A percentile compares a stretch with the other conserved stretches of the same genome.
These are phyloP conservation scores for Alloplasta piceator DNA, from an alignment of 2,888 invertebrate species.

Conservation along the genomic window DNA sequence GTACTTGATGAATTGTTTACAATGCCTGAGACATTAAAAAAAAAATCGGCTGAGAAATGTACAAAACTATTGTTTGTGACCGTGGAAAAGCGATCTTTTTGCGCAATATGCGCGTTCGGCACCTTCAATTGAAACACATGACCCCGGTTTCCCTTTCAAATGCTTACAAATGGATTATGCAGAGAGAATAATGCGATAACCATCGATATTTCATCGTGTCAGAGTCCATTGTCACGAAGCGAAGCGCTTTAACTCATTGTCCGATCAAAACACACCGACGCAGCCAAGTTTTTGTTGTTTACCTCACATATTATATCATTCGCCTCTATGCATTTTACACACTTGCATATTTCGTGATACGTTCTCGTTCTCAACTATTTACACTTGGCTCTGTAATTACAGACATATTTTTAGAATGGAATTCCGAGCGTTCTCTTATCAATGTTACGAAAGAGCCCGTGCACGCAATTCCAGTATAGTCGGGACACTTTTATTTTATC, in stretches of 20 bases:
- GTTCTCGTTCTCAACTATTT: neutral
- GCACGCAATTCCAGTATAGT: neutral
- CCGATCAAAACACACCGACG: neutral
- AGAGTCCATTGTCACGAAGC: slow-evolving; percentile 7
- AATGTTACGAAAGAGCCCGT: neutral
- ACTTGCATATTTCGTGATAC: neutral
- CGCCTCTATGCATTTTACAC: neutral
- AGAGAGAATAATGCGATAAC: neutral
- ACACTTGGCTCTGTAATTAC: neutral
- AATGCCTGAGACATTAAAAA: too few species aligned
- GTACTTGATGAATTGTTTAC: too few species aligned
- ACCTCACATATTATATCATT: neutral
- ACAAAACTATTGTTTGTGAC: too few species aligned
- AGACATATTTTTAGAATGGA: slow-evolving; percentile 11
- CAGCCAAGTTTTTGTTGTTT: neutral
- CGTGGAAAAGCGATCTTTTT: too few species aligned
- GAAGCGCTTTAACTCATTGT: neutral
- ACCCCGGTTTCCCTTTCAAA: neutral
- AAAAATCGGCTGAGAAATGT: too few species aligned
- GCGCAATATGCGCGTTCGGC: too few species aligned
- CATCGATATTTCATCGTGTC: slow-evolving; percentile 6
- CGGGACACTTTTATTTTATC: too few species aligned
- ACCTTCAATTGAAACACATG: too few species aligned
- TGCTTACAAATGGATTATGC: slow-evolving; percentile 1
- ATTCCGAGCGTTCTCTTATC: neutral